Evolutionary conservation across 1,140 invertebrate genomes (phyloP).

Genomic region (Drosophila grimshawi): DNA sequence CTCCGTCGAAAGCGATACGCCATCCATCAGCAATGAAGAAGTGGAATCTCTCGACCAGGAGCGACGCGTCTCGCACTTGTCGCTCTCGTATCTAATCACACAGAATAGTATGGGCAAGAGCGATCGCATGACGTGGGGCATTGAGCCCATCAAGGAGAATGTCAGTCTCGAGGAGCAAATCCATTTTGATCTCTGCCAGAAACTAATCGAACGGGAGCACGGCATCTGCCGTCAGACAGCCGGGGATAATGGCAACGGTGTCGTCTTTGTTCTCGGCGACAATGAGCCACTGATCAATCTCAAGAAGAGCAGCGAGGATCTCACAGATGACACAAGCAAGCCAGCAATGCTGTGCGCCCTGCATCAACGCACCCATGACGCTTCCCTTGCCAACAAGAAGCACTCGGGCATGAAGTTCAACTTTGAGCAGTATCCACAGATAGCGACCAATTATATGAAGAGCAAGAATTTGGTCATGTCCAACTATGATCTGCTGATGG

Average conservation of each 20-base stretch:
- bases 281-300: constrained; percentile 87
- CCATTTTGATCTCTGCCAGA: constrained; percentile 79
- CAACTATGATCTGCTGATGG: constrained; percentile 87
- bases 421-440: constrained; percentile 89
- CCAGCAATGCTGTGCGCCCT: constrained; percentile 73
- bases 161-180: constrained; percentile 80
- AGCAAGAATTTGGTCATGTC: constrained; percentile 89
- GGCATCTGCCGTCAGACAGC: constrained; percentile 62
- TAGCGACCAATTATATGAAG: constrained; percentile 89
- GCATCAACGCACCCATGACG: constrained; percentile 85
- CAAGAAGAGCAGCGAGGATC: constrained; percentile 81
- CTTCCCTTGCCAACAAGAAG: constrained; percentile 84
- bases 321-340: constrained; percentile 33
- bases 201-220: constrained; percentile 74
- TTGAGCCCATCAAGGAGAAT: constrained; percentile 82
- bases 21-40: background rate
- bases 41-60: constrained; percentile 31
- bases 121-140: constrained; percentile 83
- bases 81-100: constrained; percentile 81
- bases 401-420: constrained; percentile 89
- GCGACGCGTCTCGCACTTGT: constrained; percentile 61
- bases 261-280: constrained; percentile 91
- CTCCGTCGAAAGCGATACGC: constrained; percentile 53
- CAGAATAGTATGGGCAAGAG: constrained; percentile 83
- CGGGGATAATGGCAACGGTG: constrained; percentile 84